Base-by-base conservation (phyloP, 2,797 vertebrate genomes). In the Danio aesculapii region DNA sequence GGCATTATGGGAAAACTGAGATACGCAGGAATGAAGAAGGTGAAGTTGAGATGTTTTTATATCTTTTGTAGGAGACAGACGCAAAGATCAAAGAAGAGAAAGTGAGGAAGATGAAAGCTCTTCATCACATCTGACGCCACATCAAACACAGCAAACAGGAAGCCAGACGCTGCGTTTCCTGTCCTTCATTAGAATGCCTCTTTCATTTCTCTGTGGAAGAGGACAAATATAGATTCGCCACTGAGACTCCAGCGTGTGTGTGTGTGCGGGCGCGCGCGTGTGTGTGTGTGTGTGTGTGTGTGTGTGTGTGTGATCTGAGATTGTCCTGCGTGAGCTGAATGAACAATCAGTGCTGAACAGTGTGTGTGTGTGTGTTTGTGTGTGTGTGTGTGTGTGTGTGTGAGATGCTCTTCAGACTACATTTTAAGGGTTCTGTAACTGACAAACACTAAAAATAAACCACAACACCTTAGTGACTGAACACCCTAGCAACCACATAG, bases 131-230 rank as follows among this genome's bases (percentile, higher is more conserved):
- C 81, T 82, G 74, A 81, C 77, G 46, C 50, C 19, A 62, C 76
- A 87, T 82, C 75, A 85, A 80, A 86, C 62, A 21, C 39, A n/a
- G 74, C 59, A 62, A 79, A 84, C 67, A 84, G 80, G 85, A 86
- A 83, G 74, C 62, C 68, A 81, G 58, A 80, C 64, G 69, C 81
- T 81, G 77, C 55, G 61, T 46, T 83, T 84, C 77, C 83, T 55
- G 69, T 86, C 59, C 83, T 70, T 41, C 17, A 75, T 55, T 62
- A 72, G 75, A 81, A 82, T 77, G 17, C 55, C 66, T 71, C 77
- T 76, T 77, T 83, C 57, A 77, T 77, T 80, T 83, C 68, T 76
- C 30, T 30, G 30, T 30, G 30, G 72, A 57, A 13, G 67, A 82
- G 62, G 39, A 78, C 75, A 82, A 85, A 87, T 83, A 82, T 83